phyloP scores from a whole-genome alignment of 2,113 vertebrate genomes.

The Archocentrus centrarchus region DNA sequence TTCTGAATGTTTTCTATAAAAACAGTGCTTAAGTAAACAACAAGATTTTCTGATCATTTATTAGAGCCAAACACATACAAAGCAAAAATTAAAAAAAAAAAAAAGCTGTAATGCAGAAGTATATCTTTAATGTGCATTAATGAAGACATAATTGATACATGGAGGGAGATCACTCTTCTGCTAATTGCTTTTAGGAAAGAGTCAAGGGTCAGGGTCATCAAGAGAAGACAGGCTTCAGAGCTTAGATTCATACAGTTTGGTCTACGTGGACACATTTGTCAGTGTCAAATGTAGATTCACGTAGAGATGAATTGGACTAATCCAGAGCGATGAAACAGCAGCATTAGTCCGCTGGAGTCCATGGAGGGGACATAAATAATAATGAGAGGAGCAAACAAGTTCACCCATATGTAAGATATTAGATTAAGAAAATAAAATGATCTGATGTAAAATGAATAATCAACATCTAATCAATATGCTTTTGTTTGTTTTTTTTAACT shows the following conservation, averaged over 20 bases:
- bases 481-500: neutral
- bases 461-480: neutral
- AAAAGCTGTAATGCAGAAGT: neutral
- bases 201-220: slow-evolving; percentile 28
- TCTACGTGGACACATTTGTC: slow-evolving; percentile 12
- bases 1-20: slow-evolving; percentile 12
- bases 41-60: neutral
- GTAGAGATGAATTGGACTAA: slow-evolving; percentile 1
- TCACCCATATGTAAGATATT: neutral
- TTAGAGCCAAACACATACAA: neutral
- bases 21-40: neutral
- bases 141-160: slow-evolving; percentile 3
- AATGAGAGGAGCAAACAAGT: neutral
- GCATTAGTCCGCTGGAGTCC: neutral
- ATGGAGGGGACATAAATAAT: fast-evolving
- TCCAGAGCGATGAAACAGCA: neutral
- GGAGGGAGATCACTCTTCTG: neutral
- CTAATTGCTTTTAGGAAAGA: neutral
- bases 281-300: neutral
- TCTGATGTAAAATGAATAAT: neutral
- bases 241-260: neutral
- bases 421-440: slow-evolving; percentile 1
- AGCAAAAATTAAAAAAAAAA: neutral
- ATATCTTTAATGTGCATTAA: slow-evolving; percentile 4
- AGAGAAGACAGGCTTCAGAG: neutral